These are phyloP conservation scores for Ectropis crepuscularia DNA, from an alignment of 2,888 invertebrate species.

Conservation along the genomic window DNA sequence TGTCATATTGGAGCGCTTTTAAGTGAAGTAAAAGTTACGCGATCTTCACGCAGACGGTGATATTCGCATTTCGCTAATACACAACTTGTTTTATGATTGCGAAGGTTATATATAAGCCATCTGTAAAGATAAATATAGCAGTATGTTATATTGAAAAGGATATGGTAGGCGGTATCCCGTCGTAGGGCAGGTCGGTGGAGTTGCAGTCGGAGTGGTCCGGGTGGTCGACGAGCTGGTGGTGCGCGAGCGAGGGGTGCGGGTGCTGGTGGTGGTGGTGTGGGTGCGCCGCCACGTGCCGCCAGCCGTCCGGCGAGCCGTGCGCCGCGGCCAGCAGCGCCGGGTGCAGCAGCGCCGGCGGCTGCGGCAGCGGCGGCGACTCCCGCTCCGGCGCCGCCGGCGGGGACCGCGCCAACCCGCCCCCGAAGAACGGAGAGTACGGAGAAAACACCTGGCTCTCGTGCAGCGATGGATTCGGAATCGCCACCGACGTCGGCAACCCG, in stretches of 20 bases:
- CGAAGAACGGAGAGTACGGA: conserved; percentile 95
- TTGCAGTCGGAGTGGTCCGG: conserved; percentile 96
- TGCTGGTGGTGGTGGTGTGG: conserved; percentile 91
- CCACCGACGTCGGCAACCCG: conserved; percentile 97
- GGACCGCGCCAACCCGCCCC: conserved; percentile 82
- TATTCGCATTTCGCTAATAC: too few species aligned
- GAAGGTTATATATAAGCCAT: too few species aligned
- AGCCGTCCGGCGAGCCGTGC: conserved; percentile 93
- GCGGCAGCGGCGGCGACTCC: conserved; percentile 93
- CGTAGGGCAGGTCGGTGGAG: conserved; percentile 95
- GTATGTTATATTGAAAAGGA: conserved; percentile 90
- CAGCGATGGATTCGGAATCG: conserved; percentile 97
- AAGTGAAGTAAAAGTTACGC: too few species aligned
- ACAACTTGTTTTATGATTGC: too few species aligned
- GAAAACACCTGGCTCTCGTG: conserved; percentile 97
- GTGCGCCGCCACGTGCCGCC: conserved; percentile 88
- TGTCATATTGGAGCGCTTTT: too few species aligned
- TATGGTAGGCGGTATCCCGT: conserved; percentile 97
- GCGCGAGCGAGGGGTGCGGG: conserved; percentile 88
- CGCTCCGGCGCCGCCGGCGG: conserved; percentile 88
- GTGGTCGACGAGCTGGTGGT: conserved; percentile 87
- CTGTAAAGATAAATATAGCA: too few species aligned
- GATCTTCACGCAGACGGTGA: too few species aligned
- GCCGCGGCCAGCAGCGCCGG: conserved; percentile 93
- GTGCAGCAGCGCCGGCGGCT: conserved; percentile 93